Base-by-base conservation (phyloP, 2,888 invertebrate species). In the Azorinus chamasolen region DNA sequence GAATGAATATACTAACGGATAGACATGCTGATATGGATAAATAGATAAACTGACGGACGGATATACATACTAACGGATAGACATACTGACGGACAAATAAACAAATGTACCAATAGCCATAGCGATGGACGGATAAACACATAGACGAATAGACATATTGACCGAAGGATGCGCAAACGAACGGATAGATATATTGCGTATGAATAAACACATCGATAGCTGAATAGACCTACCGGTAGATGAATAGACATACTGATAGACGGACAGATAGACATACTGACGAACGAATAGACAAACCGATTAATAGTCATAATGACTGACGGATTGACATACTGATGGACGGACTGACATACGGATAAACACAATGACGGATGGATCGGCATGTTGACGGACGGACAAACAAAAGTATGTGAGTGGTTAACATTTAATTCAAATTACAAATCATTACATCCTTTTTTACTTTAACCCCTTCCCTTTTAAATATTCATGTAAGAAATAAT, bases 201-300 rank as follows among this genome's bases (percentile, higher is more conserved):
- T n/a, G 16, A 48, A 48, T 18, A 48, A 8, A 48, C 48, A 48
- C 16, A 48, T 18, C 10, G 16, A 48, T 18, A 48, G 16, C 10
- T 18, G 18, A 8, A 48, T 18, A 48, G 16, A 48, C 48, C 10
- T 8, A 48, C 48, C 10, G 16, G 18, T 18, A 48, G 16, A 48
- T 18, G 18, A 8, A 48, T 18, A 48, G 16, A 48, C 48, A 48
- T 8, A 48, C 48, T 16, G 16, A 48, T 18, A 48, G 16, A 48
- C 48, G 18, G 16, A 48, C 48, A 48, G 16, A 48, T 18, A 48
- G 16, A 48, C 48, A 48, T 8, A 48, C 48, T 16, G 16, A 48
- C 48, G 18, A 8, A 48, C 48, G 18, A 8, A 48, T 18, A 48
- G 16, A 48, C 16, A 48, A 8, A 48, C 16, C 10, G 16, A 48